Evolutionary conservation across 2,113 vertebrate genomes (phyloP), one percentile per base, ranked within the genome.

Genomic region (Gymnarchus niloticus): DNA sequence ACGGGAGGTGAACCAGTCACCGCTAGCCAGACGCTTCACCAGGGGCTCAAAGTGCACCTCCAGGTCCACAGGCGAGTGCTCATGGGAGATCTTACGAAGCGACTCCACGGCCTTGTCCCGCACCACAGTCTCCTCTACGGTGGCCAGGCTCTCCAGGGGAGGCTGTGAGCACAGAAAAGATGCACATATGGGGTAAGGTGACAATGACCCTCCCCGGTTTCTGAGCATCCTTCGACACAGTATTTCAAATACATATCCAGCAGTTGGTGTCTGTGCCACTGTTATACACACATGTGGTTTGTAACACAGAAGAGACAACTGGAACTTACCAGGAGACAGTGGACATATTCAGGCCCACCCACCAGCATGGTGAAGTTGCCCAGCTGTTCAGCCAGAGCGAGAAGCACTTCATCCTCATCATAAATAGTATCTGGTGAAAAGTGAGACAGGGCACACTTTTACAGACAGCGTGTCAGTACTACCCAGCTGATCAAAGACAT

Each of bases 31-130:
- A 10, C 96, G 94, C 88, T 97, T 97, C 85, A 97, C 96, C 92
- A 97, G 91, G n/a, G 97, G 97, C 56, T 97, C 96, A 91, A 97
- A 97, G 85, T 97, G 96, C 76, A 96, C 97, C 91, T 97, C 97
- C 86, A 97, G 93, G 88, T 97, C 96, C 76, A 95, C 91, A 5
- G 96, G 94, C 28, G 96, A 96, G 82, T 97, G 97, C 90, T 97
- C 97, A 91, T 96, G 94, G 49, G 96, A 97, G 89, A 97, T 96
- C 90, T 96, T 96, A 25, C 97, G 92, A 93, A 97, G 94, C 12
- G 97, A 97, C 87, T 97, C 96, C 84, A 97, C 97, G 0, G 97
- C 97, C 92, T 96, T 97, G 90, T 97, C 96, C 73, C 96, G 91
- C 88, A 97, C 97, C 23, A 97, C 96, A 0, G 97, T 97, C 91